phyloP scores from a whole-genome alignment of 2,113 vertebrate species.

The Peromyscus polionotus region DNA sequence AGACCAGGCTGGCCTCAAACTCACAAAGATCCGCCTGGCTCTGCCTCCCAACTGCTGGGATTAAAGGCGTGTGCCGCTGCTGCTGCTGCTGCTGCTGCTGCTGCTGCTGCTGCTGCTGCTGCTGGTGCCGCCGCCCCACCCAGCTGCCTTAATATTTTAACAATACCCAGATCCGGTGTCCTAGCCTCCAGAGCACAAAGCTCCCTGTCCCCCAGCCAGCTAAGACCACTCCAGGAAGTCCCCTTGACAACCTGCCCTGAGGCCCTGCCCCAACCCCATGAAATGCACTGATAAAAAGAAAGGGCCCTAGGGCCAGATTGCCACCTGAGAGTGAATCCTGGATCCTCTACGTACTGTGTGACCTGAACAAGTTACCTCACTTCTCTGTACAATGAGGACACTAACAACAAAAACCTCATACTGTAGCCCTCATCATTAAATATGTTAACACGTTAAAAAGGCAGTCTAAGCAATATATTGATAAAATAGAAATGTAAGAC shows the following conservation, averaged over 20 bases:
- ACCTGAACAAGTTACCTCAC: neutral
- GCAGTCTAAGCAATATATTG: neutral
- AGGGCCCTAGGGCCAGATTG: neutral
- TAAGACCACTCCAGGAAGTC: neutral
- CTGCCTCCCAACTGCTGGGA: too few species aligned
- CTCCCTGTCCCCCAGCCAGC: neutral
- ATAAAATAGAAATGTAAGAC: neutral
- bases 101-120: too few species aligned
- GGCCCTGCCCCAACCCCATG: neutral
- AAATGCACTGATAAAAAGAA: neutral
- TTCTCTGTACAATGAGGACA: conserved; percentile 17
- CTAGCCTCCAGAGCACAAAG: neutral
- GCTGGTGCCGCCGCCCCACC: too few species aligned
- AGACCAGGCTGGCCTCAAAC: too few species aligned
- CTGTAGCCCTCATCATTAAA: neutral
- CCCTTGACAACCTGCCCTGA: neutral
- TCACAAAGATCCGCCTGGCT: too few species aligned
- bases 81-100: too few species aligned
- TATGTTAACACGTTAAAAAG: neutral
- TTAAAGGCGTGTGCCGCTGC: too few species aligned
- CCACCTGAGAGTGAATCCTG: neutral
- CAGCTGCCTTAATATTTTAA: too few species aligned
- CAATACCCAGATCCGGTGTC: neutral
- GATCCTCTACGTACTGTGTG: neutral
- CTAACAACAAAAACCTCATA: neutral